Conservation (phyloP, 1,140 invertebrate genomes). For the Papilio glaucus region DNA sequence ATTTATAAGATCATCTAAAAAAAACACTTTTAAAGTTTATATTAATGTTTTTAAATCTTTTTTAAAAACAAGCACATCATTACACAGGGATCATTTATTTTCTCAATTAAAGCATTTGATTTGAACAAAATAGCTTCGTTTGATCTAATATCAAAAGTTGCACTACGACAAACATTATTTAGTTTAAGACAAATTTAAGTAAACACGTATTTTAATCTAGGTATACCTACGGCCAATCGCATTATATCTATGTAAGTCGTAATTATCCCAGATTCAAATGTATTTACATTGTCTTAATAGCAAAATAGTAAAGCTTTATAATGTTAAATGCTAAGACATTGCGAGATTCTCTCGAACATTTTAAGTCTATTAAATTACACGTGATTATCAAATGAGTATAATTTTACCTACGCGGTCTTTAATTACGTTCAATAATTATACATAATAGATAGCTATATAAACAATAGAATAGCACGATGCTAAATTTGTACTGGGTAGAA, state of each 20-base stretch:
- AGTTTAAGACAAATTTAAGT: not conserved
- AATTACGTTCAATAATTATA: no score
- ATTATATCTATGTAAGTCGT: slow-evolving; percentile 79
- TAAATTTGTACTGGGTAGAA: slow-evolving; percentile 22
- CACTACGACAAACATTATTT: slow-evolving; percentile 20
- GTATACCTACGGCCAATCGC: slow-evolving; percentile 53
- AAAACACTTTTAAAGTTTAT: no score
- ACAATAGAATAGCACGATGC: slow-evolving; percentile 11
- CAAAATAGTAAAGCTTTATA: slow-evolving; percentile 68
- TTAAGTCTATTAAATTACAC: not conserved
- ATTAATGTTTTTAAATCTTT: no score
- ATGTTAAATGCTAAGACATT: slow-evolving; percentile 53
- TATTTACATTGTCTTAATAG: slow-evolving; percentile 74
- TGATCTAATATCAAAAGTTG: slow-evolving; percentile 13
- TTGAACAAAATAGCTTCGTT: no score
- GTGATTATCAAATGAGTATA: no score
- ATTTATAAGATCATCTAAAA: no score
- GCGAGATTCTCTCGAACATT: slow-evolving; percentile 35
- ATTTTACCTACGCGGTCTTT: no score
- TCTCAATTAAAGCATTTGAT: no score
- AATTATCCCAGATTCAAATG: slow-evolving; percentile 79
- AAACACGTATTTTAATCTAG: slow-evolving; percentile 38
- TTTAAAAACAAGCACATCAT: no score
- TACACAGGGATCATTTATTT: no score
- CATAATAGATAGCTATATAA: no score